Evolutionary conservation across 2,888 invertebrate genomes (phyloP).

Genomic region (Philereme transversata): DNA sequence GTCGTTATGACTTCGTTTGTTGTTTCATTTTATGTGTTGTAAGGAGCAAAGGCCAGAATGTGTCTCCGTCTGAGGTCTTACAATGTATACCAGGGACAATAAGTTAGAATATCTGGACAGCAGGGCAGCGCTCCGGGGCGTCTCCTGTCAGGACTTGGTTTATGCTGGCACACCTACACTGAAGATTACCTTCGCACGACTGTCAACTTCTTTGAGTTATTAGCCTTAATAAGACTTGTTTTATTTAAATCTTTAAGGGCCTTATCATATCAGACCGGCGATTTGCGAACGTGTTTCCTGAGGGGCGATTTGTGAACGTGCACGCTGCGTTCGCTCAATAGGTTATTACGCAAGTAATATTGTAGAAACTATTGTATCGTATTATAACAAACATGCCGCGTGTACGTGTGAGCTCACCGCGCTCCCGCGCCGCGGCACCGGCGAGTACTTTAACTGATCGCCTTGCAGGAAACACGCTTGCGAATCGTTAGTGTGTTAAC

Average conservation of each 20-base stretch:
- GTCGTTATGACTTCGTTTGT: background rate
- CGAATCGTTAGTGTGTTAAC: too few species aligned
- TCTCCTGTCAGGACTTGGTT: slow-evolving; percentile 60
- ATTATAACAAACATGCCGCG: too few species aligned
- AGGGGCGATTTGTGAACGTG: too few species aligned
- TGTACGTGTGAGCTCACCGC: too few species aligned
- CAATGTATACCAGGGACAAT: slow-evolving; percentile 42
- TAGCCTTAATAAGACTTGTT: slow-evolving; percentile 55
- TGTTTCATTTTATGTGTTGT: slow-evolving; percentile 7
- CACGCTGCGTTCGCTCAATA: too few species aligned
- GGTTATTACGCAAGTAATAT: too few species aligned
- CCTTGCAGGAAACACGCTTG: too few species aligned
- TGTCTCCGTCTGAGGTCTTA: slow-evolving; percentile 32
- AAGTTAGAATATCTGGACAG: slow-evolving; percentile 52
- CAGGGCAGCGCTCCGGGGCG: slow-evolving; percentile 64
- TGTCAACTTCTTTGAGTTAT: slow-evolving; percentile 61
- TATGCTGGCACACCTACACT: slow-evolving; percentile 59
- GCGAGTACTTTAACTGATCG: background rate
- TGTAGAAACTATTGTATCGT: too few species aligned
- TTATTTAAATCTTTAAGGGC: slow-evolving; percentile 47
- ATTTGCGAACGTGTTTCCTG: too few species aligned
- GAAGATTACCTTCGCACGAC: slow-evolving; percentile 59
- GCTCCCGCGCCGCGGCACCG: background rate
- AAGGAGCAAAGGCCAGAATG: slow-evolving; percentile 14
- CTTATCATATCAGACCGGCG: too few species aligned